phyloP scores from a whole-genome alignment of 2,113 vertebrate species.

The Cyprinus carpio region DNA sequence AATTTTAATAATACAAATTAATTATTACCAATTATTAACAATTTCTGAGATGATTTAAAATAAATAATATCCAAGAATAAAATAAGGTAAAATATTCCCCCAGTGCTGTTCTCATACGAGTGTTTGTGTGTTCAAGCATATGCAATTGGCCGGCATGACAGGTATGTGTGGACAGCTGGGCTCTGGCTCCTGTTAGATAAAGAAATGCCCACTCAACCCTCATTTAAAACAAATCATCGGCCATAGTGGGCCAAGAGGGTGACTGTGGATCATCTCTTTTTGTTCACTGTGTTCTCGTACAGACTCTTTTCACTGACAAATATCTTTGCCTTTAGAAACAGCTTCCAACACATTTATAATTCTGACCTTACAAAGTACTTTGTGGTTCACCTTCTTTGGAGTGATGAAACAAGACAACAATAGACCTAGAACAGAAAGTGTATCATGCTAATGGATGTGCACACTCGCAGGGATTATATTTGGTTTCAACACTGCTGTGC shows the following conservation, averaged over 20 bases:
- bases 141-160: constrained; percentile 26
- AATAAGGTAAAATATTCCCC: background rate
- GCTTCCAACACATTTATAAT: constrained; percentile 21
- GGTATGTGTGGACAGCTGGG: constrained; percentile 2
- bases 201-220: background rate
- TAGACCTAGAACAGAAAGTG: constrained; percentile 13
- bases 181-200: constrained; percentile 14
- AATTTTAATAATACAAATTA: too few species aligned
- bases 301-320: background rate
- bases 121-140: constrained; percentile 6
- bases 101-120: background rate
- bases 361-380: constrained; percentile 9
- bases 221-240: background rate
- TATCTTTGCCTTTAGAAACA: constrained; percentile 6
- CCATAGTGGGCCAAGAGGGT: background rate
- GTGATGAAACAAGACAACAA: constrained; percentile 18
- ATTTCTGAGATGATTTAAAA: background rate
- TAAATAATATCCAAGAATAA: background rate
- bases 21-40: background rate
- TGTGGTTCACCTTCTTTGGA: constrained; percentile 1
- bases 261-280: background rate
- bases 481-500: constrained; percentile 40
- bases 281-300: background rate
- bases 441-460: constrained; percentile 53
- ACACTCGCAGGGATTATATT: constrained; percentile 54